Percentiles rank a stretch among this genome's conserved stretches.
Evolutionary conservation across 2,113 vertebrate species (phyloP).

Genomic region (Callaeas wilsoni): DNA sequence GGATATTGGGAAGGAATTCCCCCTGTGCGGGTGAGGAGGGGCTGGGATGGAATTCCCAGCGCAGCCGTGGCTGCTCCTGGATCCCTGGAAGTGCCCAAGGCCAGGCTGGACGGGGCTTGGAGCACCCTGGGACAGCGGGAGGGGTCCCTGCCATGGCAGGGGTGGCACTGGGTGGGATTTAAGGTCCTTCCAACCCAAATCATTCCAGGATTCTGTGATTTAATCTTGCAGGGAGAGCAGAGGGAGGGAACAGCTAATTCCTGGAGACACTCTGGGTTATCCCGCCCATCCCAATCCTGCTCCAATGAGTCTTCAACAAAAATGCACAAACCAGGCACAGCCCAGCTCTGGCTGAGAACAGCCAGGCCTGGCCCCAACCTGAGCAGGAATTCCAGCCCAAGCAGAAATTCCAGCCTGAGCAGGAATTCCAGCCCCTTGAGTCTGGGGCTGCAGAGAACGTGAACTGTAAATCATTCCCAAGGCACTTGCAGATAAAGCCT

Average conservation of each 20-base stretch:
- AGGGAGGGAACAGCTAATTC: neutral
- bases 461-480: conserved; percentile 25
- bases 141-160: neutral
- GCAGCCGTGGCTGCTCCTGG: neutral
- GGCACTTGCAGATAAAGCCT: conserved; percentile 35
- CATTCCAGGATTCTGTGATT: neutral
- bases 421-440: neutral
- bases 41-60: neutral
- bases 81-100: neutral
- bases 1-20: neutral
- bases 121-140: neutral
- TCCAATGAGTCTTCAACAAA: neutral
- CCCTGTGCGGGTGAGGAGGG: rapidly evolving
- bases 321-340: neutral
- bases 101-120: no score
- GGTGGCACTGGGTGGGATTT: neutral
- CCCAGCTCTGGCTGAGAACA: neutral
- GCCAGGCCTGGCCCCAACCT: neutral
- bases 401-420: neutral
- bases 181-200: neutral
- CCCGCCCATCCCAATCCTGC: neutral
- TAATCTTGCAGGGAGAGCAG: neutral
- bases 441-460: neutral
- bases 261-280: neutral
- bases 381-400: neutral